Percentiles rank a stretch among this genome's conserved stretches.
These are phyloP conservation scores for Pegea sp. DNA, from an alignment of 23 tunicate species.

Conservation along the genomic window DNA sequence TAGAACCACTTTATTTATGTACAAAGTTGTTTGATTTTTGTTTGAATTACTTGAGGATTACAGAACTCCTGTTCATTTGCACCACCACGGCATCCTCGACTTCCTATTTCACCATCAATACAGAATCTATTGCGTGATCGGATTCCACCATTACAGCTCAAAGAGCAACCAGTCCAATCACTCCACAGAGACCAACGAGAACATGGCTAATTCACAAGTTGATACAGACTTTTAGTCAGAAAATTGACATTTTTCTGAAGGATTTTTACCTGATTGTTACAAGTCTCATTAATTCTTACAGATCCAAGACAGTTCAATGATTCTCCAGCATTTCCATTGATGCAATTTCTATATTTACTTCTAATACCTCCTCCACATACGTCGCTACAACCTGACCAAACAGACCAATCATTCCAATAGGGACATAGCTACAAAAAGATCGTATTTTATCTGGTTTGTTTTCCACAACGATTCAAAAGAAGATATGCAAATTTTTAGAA, in stretches of 20 bases:
- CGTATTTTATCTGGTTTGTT: too few species aligned
- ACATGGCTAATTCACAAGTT: constrained; percentile 10
- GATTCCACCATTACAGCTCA: constrained; percentile 29
- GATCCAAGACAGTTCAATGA: constrained; percentile 35
- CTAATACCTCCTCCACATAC: constrained; percentile 44
- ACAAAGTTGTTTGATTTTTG: not conserved
- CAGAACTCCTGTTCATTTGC: constrained; percentile 11
- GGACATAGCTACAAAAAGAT: constrained; percentile 31
- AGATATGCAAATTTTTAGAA: too few species aligned
- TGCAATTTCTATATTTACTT: constrained; percentile 27
- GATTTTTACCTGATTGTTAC: constrained; percentile 43
- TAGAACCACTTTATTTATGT: not conserved
- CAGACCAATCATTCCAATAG: constrained; percentile 31
- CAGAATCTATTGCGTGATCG: constrained; percentile 19
- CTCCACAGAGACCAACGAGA: constrained; percentile 16
- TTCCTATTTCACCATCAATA: constrained; percentile 8
- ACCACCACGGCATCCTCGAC: constrained; percentile 19
- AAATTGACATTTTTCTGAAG: too few species aligned
- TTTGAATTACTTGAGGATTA: constrained; percentile 4
- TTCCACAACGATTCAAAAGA: not conserved
- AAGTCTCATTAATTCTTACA: constrained; percentile 11
- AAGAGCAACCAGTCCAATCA: constrained; percentile 21
- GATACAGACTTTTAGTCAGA: too few species aligned
- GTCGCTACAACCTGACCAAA: constrained; percentile 36
- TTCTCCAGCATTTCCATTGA: constrained; percentile 48